Evolutionary conservation across 2,113 vertebrate genomes (phyloP).

Genomic region (Mobula birostris): DNA sequence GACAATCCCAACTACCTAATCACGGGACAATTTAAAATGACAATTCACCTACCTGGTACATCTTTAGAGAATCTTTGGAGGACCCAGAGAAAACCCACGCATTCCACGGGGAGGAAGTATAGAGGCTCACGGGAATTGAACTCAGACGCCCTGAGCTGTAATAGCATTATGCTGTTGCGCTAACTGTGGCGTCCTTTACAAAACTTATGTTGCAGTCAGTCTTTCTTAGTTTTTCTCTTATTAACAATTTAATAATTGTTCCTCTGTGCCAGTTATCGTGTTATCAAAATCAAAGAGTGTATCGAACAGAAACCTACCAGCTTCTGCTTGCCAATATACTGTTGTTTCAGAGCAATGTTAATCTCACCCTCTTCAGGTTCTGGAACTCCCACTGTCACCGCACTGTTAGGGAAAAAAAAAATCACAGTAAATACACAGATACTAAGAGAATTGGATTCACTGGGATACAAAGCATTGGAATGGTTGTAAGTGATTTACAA

Average conservation of each 20-base stretch:
- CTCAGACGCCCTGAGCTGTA: no score
- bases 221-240: background rate
- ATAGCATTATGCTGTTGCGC: no score
- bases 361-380: slow-evolving; percentile 49
- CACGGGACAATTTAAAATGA: no score
- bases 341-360: slow-evolving; percentile 45
- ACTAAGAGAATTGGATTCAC: background rate
- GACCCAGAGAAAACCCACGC: no score
- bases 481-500: background rate
- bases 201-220: background rate
- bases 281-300: no score
- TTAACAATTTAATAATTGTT: background rate
- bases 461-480: background rate
- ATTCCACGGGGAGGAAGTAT: no score
- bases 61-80: no score
- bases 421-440: background rate
- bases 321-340: slow-evolving; percentile 41
- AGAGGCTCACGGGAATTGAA: no score
- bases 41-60: no score
- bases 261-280: background rate
- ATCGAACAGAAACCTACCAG: slow-evolving; percentile 45
- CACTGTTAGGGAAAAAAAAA: slow-evolving; percentile 44
- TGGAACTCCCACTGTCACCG: slow-evolving; percentile 50
- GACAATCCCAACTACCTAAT: no score
- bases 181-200: no score